Percentiles rank a stretch among this genome's conserved stretches.
These are phyloP conservation scores for Leptinotarsa rubiginosa DNA, from an alignment of 2,888 invertebrate species.

Conservation along the genomic window DNA sequence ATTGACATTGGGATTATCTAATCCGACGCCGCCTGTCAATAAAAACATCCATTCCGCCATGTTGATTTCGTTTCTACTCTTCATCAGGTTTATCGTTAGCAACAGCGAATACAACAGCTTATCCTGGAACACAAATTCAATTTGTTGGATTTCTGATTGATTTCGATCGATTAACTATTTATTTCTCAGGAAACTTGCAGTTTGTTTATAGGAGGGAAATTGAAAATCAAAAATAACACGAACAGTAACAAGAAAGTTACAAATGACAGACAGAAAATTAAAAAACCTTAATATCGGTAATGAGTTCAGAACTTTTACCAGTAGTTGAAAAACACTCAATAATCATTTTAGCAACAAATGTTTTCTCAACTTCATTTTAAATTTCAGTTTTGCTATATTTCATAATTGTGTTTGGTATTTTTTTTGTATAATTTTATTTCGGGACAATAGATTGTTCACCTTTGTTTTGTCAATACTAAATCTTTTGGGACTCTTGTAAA, in stretches of 20 bases:
- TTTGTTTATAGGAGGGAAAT: neutral
- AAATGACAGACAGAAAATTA: neutral
- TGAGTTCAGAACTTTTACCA: too few relatives aligned
- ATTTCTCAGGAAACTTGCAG: neutral
- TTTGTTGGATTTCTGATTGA: neutral
- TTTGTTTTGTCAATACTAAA: too few relatives aligned
- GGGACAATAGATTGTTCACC: too few relatives aligned
- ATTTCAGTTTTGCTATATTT: too few relatives aligned
- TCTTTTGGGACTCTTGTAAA: too few relatives aligned
- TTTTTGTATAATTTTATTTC: too few relatives aligned
- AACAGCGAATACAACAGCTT: constrained; percentile 89
- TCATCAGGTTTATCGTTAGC: constrained; percentile 77
- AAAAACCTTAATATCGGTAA: neutral
- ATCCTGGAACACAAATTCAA: constrained; percentile 70
- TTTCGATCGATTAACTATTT: neutral
- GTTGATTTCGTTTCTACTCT: constrained; percentile 72
- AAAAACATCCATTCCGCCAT: constrained; percentile 85
- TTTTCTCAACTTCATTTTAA: too few relatives aligned
- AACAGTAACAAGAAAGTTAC: neutral
- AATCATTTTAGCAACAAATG: too few relatives aligned
- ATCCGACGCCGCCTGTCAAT: constrained; percentile 85
- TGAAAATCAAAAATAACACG: neutral
- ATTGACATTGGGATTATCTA: constrained; percentile 80
- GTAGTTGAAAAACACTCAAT: too few relatives aligned
- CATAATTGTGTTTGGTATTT: too few relatives aligned